phyloP scores from a whole-genome alignment of 2,113 vertebrate species.

The Tautogolabrus adspersus region DNA sequence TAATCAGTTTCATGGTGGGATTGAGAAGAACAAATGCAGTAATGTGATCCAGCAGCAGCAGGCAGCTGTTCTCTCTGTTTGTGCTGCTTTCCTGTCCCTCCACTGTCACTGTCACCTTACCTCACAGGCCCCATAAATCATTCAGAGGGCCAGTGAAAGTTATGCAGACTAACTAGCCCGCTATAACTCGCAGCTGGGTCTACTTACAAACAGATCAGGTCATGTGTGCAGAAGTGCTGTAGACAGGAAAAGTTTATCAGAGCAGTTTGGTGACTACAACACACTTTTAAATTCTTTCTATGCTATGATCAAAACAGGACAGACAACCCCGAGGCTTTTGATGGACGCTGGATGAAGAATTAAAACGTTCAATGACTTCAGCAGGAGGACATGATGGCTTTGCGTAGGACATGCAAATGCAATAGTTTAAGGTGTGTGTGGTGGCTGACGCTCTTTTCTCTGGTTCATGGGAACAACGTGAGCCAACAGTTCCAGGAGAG shows the following conservation, averaged over 20 bases:
- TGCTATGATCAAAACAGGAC: slow-evolving; percentile 11
- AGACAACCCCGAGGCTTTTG: not conserved
- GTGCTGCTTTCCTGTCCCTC: slow-evolving; percentile 37
- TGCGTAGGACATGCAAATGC: slow-evolving; percentile 16
- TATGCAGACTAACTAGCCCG: slow-evolving; percentile 49
- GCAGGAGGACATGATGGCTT: slow-evolving; percentile 14
- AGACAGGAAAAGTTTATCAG: slow-evolving; percentile 16
- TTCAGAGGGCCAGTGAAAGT: slow-evolving; percentile 76
- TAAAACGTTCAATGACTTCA: not conserved
- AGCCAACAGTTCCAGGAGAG: slow-evolving; percentile 42
- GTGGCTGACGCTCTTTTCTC: slow-evolving; percentile 46
- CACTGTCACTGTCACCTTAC: slow-evolving; percentile 75
- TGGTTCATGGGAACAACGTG: slow-evolving; percentile 47
- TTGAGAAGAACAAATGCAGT: slow-evolving; percentile 68
- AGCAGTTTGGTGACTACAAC: not conserved
- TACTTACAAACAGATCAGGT: not conserved
- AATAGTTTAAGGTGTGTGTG: slow-evolving; percentile 32
- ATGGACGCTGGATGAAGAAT: slow-evolving; percentile 16
- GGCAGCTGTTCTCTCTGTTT: slow-evolving; percentile 46
- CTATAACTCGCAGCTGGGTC: slow-evolving; percentile 19
- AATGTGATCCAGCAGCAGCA: slow-evolving; percentile 69
- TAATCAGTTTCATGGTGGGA: slow-evolving; percentile 76
- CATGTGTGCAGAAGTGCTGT: not conserved
- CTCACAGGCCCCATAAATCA: slow-evolving; percentile 77
- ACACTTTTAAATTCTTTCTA: slow-evolving; percentile 1